phyloP scores from a whole-genome alignment of 92 coral and sea anemone species.

The Umimayanthus chanpuru region DNA sequence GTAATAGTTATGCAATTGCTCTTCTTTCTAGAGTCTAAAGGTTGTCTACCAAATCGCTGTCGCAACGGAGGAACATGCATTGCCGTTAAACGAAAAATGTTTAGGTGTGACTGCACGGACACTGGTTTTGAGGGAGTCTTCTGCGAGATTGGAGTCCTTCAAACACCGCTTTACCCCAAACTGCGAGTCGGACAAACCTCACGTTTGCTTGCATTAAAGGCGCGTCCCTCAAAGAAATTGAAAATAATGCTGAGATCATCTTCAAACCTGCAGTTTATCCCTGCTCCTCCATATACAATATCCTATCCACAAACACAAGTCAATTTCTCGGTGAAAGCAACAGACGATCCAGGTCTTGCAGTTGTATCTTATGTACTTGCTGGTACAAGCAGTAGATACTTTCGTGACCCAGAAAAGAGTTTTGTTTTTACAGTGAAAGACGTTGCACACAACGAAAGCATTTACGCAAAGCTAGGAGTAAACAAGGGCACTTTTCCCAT shows the following conservation, averaged over 20 bases:
- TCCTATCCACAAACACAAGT: conserved; percentile 47
- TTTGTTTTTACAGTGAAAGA: conserved; percentile 39
- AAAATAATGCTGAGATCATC: conserved; percentile 44
- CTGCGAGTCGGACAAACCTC: conserved; percentile 30
- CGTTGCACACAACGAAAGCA: conserved; percentile 18
- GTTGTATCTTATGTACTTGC: conserved; percentile 48
- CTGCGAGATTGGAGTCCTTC: conserved; percentile 57
- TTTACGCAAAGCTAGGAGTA: conserved; percentile 47
- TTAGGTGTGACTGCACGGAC: conserved; percentile 54
- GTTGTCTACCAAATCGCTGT: conserved; percentile 66
- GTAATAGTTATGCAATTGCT: no score
- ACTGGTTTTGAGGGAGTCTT: conserved; percentile 63
- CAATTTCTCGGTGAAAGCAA: conserved; percentile 36
- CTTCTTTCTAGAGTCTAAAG: conserved; percentile 44
- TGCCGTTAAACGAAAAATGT: not conserved
- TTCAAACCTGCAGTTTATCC: conserved; percentile 37
- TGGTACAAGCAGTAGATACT: conserved; percentile 42
- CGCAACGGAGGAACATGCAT: conserved; percentile 59
- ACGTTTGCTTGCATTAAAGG: conserved; percentile 8
- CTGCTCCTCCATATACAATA: conserved; percentile 33
- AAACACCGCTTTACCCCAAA: conserved; percentile 56
- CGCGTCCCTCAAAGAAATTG: conserved; percentile 50
- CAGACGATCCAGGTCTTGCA: conserved; percentile 49
- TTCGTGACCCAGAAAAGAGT: conserved; percentile 49
- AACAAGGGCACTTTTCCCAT: conserved; percentile 47